Base-by-base conservation (phyloP, 2,113 vertebrate genomes). In the Melanocharis versteri region DNA sequence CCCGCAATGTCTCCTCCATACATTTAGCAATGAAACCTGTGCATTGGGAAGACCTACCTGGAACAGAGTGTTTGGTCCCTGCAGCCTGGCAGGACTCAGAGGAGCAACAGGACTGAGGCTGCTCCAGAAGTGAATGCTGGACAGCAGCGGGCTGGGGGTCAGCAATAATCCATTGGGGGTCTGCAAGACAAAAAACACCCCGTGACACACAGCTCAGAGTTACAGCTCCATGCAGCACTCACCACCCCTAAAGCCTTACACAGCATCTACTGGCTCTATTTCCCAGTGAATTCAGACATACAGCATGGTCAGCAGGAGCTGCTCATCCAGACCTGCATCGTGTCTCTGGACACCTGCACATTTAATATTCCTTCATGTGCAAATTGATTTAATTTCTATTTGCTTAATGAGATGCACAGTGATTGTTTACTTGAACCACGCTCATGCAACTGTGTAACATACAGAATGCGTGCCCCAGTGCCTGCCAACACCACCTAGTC, bases 81-180 rank as follows among this genome's bases (percentile, higher is more conserved):
- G 99, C 97, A 99, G 98, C 97, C 99, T 98, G 98, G 99, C 99
- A 91, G 99, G 99, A 98, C 99, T 99, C 97, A 99, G 97, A 15
- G 99, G 99, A 91, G 99, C 99, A 12, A 99, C 98, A 17, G 99
- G 99, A 81, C 99, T 99, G 85, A 99, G 97, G 95, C 99, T 99
- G 98, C 99, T 99, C 99, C 99, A 99, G 98, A 99, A 99, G 84
- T 99, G 99, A 95, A 99, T 99, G 95, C 99, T 99, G 68, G 99
- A 99, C 72, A 99, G 97, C 95, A 99, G 98, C 0, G 99, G 99
- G 96, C 99, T 99, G 61, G 99, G 99, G 72, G 99, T 98, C 98
- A 99, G 97, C 96, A 99, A 97, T 97, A 99, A 96, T 97, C 99
- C 99, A 62, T 87, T 99, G 54, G 98, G 99, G 94, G 99, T 99